Conservation (phyloP, 2,797 vertebrate genomes). For the Tiaroga cobitis region DNA sequence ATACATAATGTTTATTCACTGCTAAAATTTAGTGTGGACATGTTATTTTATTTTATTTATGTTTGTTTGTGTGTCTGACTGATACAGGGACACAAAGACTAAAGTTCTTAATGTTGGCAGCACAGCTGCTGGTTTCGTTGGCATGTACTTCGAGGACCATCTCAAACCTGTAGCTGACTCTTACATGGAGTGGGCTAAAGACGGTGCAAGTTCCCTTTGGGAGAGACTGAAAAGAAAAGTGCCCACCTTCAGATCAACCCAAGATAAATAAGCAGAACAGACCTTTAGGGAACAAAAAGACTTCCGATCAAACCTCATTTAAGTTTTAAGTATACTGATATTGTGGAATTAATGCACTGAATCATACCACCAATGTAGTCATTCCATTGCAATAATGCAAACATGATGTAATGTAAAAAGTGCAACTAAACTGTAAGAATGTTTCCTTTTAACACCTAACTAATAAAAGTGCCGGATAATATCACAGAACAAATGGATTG, state of each 20-base stretch:
- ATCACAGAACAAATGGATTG: neutral
- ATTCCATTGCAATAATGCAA: neutral
- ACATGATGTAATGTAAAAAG: neutral
- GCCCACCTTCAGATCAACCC: neutral
- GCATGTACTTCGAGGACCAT: constrained; percentile 73
- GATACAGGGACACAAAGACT: constrained; percentile 51
- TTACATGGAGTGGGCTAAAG: constrained; percentile 66
- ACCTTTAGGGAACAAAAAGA: neutral
- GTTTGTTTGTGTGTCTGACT: constrained; percentile 28
- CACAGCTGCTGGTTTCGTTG: constrained; percentile 32
- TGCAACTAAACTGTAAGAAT: neutral
- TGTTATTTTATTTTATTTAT: neutral
- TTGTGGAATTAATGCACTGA: neutral
- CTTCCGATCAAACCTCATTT: neutral
- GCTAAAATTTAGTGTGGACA: neutral
- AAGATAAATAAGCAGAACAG: neutral
- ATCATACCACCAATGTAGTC: neutral
- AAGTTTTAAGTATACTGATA: neutral
- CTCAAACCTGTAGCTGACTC: constrained; percentile 65
- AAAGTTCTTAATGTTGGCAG: constrained; percentile 44
- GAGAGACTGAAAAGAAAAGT: constrained; percentile 60
- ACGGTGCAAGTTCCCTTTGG: constrained; percentile 55
- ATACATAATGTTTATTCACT: neutral
- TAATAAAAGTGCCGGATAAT: neutral
- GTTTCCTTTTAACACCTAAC: neutral